A percentile compares a stretch with the other conserved stretches of the same genome.
Evolutionary conservation across 2,113 vertebrate genomes (phyloP).

Genomic region (Mirounga angustirostris): DNA sequence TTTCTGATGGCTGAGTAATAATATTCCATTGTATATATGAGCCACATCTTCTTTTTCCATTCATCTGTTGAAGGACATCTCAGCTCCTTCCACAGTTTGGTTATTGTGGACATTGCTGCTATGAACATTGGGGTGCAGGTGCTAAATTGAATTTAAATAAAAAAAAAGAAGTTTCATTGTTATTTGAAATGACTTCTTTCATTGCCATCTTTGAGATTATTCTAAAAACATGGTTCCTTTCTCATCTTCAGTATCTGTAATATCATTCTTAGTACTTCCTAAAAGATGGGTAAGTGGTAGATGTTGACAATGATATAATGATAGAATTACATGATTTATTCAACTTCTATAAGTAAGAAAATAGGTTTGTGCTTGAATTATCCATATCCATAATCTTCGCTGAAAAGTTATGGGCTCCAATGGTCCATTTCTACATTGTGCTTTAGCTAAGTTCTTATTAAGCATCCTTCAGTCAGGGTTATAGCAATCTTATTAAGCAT

Average conservation of each 20-base stretch:
- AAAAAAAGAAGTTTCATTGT: background rate
- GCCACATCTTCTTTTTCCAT: background rate
- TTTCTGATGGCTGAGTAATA: background rate
- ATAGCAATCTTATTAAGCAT: background rate
- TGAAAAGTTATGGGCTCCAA: background rate
- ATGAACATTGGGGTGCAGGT: background rate
- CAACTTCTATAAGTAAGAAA: background rate
- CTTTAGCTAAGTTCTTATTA: background rate
- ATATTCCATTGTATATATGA: background rate
- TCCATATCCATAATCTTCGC: background rate
- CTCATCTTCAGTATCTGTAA: background rate
- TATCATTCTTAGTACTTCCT: background rate
- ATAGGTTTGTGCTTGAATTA: background rate
- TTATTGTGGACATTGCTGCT: background rate
- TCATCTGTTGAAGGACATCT: background rate
- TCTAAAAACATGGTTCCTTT: background rate
- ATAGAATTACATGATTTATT: background rate
- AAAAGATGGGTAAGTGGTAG: background rate
- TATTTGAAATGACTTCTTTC: background rate
- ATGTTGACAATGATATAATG: background rate
- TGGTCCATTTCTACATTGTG: background rate
- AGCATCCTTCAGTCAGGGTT: background rate
- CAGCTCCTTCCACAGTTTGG: background rate
- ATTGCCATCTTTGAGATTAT: background rate
- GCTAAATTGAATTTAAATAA: background rate